phyloP scores from a whole-genome alignment of 1,140 invertebrate genomes.

The Drosophila gunungcola region DNA sequence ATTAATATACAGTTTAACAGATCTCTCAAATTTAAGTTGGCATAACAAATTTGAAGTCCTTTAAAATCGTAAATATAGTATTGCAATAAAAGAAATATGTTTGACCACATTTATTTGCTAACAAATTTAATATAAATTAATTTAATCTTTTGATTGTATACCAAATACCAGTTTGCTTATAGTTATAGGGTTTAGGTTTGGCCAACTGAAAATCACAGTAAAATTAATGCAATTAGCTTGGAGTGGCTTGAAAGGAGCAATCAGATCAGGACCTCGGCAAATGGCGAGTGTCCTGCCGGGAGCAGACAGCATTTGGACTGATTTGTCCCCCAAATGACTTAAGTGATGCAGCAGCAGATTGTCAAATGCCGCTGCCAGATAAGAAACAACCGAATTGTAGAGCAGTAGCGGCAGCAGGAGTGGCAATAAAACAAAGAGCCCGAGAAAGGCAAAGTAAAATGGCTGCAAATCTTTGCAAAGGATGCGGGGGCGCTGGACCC shows the following conservation, averaged over 20 bases:
- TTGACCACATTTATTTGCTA: too few species aligned
- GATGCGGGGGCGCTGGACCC: slow-evolving; percentile 14
- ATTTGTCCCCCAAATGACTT: slow-evolving; percentile 61
- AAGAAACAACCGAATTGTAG: slow-evolving; percentile 24
- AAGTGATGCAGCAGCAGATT: slow-evolving; percentile 64
- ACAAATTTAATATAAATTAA: too few species aligned
- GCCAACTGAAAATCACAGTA: not conserved
- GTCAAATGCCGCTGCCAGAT: slow-evolving; percentile 42
- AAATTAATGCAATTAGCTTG: slow-evolving; percentile 47
- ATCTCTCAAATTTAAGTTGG: not conserved
- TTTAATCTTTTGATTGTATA: too few species aligned
- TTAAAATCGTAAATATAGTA: too few species aligned
- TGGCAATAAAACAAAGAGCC: slow-evolving; percentile 39
- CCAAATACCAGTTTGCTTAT: not conserved
- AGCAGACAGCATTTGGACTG: slow-evolving; percentile 31
- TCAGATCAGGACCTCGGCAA: slow-evolving; percentile 13
- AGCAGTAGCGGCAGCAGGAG: slow-evolving; percentile 7
- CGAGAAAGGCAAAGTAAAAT: slow-evolving; percentile 48
- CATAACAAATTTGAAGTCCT: too few species aligned
- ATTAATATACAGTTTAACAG: not conserved
- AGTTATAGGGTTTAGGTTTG: too few species aligned
- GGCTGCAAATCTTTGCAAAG: slow-evolving; percentile 46
- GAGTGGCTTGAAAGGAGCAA: slow-evolving; percentile 13
- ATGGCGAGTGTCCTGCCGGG: slow-evolving; percentile 17
- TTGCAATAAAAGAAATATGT: too few species aligned